phyloP scores from a whole-genome alignment of 2,113 vertebrate species.

The Anarrhichthys ocellatus region DNA sequence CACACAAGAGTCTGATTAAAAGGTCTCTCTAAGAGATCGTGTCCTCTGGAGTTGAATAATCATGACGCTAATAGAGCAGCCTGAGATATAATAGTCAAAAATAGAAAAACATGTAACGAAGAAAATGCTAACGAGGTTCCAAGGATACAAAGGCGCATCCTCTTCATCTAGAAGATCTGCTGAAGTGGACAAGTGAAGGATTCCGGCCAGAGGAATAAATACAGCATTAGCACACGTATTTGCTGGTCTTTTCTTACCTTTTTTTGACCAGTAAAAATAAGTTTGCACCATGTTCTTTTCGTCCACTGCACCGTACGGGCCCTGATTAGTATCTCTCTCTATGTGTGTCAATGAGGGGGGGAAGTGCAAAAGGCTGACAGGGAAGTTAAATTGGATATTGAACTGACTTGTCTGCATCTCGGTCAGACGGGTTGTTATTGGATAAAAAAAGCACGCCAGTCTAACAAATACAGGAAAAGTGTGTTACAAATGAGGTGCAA shows the following conservation, averaged over 20 bases:
- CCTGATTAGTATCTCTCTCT: constrained; percentile 1
- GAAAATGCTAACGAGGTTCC: background rate
- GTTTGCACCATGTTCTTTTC: background rate
- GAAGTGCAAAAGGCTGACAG: constrained; percentile 61
- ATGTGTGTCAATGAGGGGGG: constrained; percentile 19
- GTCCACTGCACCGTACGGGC: background rate
- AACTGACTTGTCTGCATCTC: constrained; percentile 48
- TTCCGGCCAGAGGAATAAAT: background rate
- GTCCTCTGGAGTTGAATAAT: background rate
- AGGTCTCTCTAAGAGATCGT: background rate
- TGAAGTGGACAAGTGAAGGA: background rate
- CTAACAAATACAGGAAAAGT: constrained; percentile 45
- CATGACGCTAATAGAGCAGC: background rate
- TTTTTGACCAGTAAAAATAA: background rate
- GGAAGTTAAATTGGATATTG: constrained; percentile 73
- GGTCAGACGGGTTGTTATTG: constrained; percentile 29
- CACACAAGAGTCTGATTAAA: constrained; percentile 1
- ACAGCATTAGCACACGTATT: background rate
- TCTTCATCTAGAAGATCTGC: background rate
- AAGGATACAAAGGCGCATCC: background rate
- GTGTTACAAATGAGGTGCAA: constrained; percentile 50
- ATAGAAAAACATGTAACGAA: background rate
- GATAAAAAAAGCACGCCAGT: constrained; percentile 17
- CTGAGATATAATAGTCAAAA: background rate
- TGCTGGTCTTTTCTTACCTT: background rate